phyloP scores from a whole-genome alignment of 2,113 vertebrate species.

The Microcebus griseorufus region DNA sequence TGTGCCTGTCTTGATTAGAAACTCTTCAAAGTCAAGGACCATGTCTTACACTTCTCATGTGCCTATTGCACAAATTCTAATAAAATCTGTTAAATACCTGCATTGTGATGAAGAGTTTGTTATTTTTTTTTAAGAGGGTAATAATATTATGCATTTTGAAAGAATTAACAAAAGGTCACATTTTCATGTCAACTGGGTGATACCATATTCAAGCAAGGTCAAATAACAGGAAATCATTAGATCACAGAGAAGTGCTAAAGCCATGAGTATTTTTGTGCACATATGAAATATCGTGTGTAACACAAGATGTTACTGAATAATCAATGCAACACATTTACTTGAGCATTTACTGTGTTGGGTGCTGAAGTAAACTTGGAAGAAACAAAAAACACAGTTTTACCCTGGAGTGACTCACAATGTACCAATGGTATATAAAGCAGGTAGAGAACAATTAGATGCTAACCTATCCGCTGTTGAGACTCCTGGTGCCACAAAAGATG shows the following conservation, averaged over 20 bases:
- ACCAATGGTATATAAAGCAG: background rate
- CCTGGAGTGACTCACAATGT: background rate
- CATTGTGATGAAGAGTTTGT: background rate
- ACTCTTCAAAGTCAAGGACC: background rate
- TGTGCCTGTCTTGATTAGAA: background rate
- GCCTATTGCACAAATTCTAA: background rate
- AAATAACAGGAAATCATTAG: background rate
- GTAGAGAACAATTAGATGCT: background rate
- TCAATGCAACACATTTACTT: conserved; percentile 19
- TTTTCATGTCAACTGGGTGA: background rate
- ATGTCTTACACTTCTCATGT: background rate
- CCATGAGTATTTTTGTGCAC: background rate
- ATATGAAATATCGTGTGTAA: background rate
- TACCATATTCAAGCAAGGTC: background rate
- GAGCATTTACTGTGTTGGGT: background rate
- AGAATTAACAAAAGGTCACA: conserved; percentile 7
- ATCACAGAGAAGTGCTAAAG: background rate
- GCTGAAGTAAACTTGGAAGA: conserved; percentile 18
- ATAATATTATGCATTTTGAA: background rate
- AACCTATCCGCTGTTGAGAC: background rate
- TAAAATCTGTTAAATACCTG: conserved; percentile 17
- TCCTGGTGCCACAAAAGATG: background rate
- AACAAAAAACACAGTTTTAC: background rate
- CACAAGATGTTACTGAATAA: background rate
- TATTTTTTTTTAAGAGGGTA: conserved; percentile 15